Conservation (phyloP, 37 sponge, comb jelly and placozoan species). For the Hormiphora californensis region DNA sequence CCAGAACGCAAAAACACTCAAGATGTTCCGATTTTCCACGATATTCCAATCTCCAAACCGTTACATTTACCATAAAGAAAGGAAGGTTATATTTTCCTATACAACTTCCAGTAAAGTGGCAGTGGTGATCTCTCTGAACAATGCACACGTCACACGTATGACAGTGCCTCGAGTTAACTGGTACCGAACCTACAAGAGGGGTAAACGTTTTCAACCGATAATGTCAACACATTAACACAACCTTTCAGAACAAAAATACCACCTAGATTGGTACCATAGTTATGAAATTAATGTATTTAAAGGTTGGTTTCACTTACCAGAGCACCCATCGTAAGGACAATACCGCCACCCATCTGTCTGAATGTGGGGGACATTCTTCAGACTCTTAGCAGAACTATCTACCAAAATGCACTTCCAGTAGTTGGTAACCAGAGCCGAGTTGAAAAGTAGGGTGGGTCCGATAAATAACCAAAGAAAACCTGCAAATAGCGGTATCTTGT, state of each 20-base stretch:
- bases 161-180: conserved; percentile 2
- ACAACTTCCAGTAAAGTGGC: not conserved
- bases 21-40: not conserved
- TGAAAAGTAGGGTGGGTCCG: not conserved
- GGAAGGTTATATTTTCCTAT: conserved; percentile 5
- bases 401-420: not conserved
- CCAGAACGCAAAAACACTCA: not conserved
- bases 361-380: not conserved
- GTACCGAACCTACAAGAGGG: not conserved
- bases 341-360: conserved; percentile 36
- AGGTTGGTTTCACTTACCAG: not conserved
- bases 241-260: too few species aligned
- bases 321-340: not conserved
- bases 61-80: conserved; percentile 11
- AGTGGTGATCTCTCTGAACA: conserved; percentile 39
- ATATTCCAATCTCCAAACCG: too few species aligned
- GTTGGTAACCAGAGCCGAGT: not conserved
- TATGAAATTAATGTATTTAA: too few species aligned
- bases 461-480: not conserved
- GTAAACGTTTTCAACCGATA: too few species aligned
- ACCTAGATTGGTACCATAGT: too few species aligned
- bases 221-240: too few species aligned
- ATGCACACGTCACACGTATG: conserved; percentile 1
- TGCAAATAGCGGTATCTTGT: not conserved
- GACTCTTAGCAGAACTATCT: not conserved